phyloP scores from a whole-genome alignment of 2,888 invertebrate species.

The Sphinx pinastri region DNA sequence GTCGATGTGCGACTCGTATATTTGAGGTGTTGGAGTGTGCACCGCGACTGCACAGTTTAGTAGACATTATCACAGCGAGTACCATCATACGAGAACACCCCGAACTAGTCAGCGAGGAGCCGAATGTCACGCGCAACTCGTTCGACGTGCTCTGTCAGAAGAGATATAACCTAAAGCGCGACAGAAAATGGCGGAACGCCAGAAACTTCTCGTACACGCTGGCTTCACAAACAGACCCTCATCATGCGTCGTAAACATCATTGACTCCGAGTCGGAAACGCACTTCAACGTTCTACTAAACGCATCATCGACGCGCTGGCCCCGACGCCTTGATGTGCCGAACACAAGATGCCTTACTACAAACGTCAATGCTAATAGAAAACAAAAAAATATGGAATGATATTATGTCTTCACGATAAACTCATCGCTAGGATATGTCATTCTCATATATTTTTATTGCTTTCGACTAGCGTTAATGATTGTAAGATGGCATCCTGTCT shows the following conservation, averaged over 20 bases:
- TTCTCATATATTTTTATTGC: no score
- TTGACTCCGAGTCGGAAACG: neutral
- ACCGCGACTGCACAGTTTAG: conserved; percentile 7
- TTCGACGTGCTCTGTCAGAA: conserved; percentile 4
- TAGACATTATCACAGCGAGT: conserved; percentile 23
- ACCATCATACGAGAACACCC: conserved; percentile 11
- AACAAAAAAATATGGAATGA: no score
- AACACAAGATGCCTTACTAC: no score
- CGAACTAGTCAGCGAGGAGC: neutral
- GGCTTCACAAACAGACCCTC: no score
- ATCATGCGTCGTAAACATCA: no score
- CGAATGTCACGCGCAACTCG: neutral
- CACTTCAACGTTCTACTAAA: neutral
- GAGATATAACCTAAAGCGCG: conserved; percentile 13
- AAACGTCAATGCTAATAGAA: no score
- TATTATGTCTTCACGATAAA: no score
- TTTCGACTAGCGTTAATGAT: no score
- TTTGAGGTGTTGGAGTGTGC: neutral
- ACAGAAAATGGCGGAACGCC: conserved; percentile 25
- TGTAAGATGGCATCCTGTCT: no score
- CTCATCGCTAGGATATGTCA: no score
- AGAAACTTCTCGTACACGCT: neutral
- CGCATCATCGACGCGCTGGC: no score
- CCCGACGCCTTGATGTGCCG: no score
- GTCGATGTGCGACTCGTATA: neutral